phyloP scores from a whole-genome alignment of 2,113 vertebrate species.

The Petromus typicus region DNA sequence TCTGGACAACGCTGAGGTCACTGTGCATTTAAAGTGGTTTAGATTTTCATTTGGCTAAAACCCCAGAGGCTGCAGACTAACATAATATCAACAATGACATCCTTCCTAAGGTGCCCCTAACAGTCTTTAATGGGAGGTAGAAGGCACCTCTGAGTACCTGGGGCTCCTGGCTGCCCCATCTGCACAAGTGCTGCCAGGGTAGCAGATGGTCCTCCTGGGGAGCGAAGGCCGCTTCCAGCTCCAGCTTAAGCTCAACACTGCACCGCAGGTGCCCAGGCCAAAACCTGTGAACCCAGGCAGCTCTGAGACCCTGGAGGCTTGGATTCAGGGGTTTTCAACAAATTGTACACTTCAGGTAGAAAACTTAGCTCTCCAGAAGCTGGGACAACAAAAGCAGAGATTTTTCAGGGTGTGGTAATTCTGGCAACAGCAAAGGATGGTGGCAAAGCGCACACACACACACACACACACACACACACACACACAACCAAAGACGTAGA shows the following conservation, averaged over 20 bases:
- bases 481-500: background rate
- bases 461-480: background rate
- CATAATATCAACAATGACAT: slow-evolving; percentile 18
- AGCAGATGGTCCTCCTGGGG: background rate
- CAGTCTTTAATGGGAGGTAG: slow-evolving; percentile 7
- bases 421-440: background rate
- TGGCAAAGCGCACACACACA: background rate
- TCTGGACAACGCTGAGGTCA: background rate
- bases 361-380: background rate
- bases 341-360: background rate
- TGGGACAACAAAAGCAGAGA: background rate
- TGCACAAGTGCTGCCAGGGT: background rate
- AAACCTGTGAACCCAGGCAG: background rate
- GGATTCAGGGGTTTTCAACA: background rate
- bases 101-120: slow-evolving; percentile 28
- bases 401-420: background rate
- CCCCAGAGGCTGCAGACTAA: slow-evolving; percentile 30
- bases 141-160: background rate
- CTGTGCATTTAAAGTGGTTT: slow-evolving; percentile 36
- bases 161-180: background rate
- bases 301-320: background rate
- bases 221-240: background rate
- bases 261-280: background rate
- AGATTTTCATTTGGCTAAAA: slow-evolving; percentile 58
- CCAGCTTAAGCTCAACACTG: background rate